Conservation (phyloP, 2,113 vertebrate genomes). For the Lipophrys pholis region DNA sequence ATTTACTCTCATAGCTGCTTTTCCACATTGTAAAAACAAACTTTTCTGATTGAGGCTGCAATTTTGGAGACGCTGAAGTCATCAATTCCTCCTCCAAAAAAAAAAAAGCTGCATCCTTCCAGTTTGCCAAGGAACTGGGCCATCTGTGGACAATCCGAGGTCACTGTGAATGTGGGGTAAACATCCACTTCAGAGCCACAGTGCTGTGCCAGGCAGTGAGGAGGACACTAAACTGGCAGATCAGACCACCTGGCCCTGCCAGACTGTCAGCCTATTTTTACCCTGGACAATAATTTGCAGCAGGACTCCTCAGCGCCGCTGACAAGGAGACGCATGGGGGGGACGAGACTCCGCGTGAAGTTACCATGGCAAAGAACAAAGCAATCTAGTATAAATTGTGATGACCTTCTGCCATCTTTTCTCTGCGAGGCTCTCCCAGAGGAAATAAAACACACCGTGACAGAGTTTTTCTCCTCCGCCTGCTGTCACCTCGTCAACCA, state of each 20-base stretch:
- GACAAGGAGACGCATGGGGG: conserved; percentile 50
- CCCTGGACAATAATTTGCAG: conserved; percentile 67
- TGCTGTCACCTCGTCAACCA: conserved; percentile 37
- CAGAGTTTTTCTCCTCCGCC: conserved; percentile 33
- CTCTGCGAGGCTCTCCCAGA: conserved; percentile 36
- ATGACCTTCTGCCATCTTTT: conserved; percentile 57
- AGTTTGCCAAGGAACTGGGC: conserved; percentile 56
- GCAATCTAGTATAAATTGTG: conserved; percentile 43
- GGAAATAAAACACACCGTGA: conserved; percentile 16
- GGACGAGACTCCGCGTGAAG: conserved; percentile 7
- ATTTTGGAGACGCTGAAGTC: conserved; percentile 1
- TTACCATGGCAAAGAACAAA: conserved; percentile 31
- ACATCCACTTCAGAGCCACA: conserved; percentile 58
- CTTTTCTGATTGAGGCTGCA: not conserved
- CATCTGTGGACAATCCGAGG: conserved; percentile 62
- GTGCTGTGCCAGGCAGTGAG: conserved; percentile 43
- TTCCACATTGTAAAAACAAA: not conserved
- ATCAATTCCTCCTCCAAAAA: conserved; percentile 22
- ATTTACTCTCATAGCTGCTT: not conserved
- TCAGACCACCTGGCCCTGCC: conserved; percentile 68
- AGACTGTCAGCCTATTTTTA: conserved; percentile 74
- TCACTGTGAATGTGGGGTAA: conserved; percentile 55
- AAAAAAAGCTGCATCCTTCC: conserved; percentile 8
- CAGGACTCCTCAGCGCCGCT: conserved; percentile 34
- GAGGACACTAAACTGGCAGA: conserved; percentile 63